Evolutionary conservation across 2,888 invertebrate species (phyloP).

Genomic region (Watsonalla binaria): DNA sequence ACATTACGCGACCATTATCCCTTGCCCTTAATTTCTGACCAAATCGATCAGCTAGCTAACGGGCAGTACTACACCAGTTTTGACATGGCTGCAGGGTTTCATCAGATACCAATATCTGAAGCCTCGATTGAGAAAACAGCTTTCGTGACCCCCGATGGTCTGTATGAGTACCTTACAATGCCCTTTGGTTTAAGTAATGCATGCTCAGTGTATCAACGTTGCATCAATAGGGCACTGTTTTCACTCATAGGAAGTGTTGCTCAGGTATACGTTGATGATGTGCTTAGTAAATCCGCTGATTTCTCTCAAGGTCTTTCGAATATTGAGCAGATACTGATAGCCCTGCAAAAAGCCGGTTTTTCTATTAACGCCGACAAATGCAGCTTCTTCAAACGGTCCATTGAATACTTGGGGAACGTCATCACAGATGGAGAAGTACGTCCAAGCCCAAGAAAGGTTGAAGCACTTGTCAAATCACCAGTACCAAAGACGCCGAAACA

Average conservation of each 20-base stretch:
- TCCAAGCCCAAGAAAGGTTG: constrained; percentile 26
- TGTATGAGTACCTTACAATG: constrained; percentile 12
- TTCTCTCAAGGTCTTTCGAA: constrained; percentile 12
- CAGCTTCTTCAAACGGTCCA: too few relatives aligned
- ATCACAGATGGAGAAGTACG: constrained; percentile 25
- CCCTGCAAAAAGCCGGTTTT: constrained; percentile 23
- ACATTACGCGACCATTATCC: constrained; percentile 9
- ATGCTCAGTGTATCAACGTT: constrained; percentile 10
- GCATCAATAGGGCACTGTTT: constrained; percentile 11
- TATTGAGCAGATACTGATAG: constrained; percentile 17
- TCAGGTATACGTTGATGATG: constrained; percentile 23
- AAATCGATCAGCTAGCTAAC: constrained; percentile 6
- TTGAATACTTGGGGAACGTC: not conserved
- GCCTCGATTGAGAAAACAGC: constrained; percentile 13
- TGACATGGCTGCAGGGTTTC: constrained; percentile 11
- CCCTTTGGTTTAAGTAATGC: constrained; percentile 15
- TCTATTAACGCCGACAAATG: constrained; percentile 24
- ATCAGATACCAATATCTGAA: constrained; percentile 7
- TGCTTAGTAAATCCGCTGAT: constrained; percentile 15
- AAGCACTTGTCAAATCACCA: constrained; percentile 25
- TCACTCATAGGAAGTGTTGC: constrained; percentile 4
- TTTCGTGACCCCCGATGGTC: constrained; percentile 12
- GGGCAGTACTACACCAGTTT: constrained; percentile 8
- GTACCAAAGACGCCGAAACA: constrained; percentile 16
- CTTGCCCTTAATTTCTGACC: constrained; percentile 9